A percentile compares a stretch with the other conserved stretches of the same genome.
Conservation (phyloP, 2,797 vertebrate genomes). For the Gymnodraco acuticeps region DNA sequence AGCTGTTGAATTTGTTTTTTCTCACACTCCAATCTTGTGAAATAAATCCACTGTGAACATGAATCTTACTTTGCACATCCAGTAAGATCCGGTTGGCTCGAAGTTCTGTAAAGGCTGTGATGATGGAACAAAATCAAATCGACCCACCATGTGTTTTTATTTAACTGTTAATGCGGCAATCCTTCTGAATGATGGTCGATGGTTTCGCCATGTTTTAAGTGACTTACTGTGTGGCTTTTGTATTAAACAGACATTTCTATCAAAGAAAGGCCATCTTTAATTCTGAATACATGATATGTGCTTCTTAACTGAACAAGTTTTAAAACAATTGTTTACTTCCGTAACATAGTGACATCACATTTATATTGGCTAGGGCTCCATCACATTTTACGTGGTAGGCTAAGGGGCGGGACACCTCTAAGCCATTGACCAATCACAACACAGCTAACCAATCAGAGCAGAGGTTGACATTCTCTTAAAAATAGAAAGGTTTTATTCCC, state of each 20-base stretch:
- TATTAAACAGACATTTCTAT: constrained; percentile 63
- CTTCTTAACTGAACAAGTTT: constrained; percentile 34
- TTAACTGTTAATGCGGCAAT: constrained; percentile 25
- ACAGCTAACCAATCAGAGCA: too few relatives aligned
- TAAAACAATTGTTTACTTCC: too few relatives aligned
- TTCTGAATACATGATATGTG: constrained; percentile 65
- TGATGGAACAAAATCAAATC: constrained; percentile 32
- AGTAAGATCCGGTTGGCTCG: constrained; percentile 38
- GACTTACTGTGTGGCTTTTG: constrained; percentile 60
- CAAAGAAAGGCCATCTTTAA: constrained; percentile 60
- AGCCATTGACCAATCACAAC: too few relatives aligned
- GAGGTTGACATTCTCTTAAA: not conserved
- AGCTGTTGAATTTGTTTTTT: constrained; percentile 19
- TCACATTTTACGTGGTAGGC: too few relatives aligned
- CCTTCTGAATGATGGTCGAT: constrained; percentile 30
- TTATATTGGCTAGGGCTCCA: too few relatives aligned
- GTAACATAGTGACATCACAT: too few relatives aligned
- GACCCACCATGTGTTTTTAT: constrained; percentile 59
- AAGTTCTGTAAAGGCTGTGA: constrained; percentile 23
- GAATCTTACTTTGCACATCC: constrained; percentile 27
- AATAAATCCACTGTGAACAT: constrained; percentile 60
- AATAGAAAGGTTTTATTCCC: not conserved
- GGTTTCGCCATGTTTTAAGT: constrained; percentile 47
- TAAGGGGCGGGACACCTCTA: too few relatives aligned
- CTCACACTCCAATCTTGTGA: constrained; percentile 31